Conservation (phyloP, 2,797 vertebrate species). For the Acanthurus tractus region DNA sequence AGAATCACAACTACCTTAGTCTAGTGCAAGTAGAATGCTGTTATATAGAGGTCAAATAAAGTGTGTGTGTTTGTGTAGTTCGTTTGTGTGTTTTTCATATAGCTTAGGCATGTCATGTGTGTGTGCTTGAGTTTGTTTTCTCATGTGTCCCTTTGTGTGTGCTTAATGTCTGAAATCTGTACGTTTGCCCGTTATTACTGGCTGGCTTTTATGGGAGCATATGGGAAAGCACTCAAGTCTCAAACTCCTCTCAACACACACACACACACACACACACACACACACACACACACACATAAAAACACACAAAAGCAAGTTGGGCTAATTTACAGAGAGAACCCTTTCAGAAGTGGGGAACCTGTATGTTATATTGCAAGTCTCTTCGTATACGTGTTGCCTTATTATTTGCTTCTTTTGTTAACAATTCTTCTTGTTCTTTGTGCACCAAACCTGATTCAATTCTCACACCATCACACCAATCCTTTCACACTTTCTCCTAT, state of each 20-base stretch:
- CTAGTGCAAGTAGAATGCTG: constrained; percentile 29
- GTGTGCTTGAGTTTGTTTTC: constrained; percentile 38
- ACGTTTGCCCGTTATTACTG: constrained; percentile 53
- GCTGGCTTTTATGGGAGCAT: constrained; percentile 74
- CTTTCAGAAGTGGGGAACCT: background rate
- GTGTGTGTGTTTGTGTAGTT: constrained; percentile 11
- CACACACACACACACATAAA: constrained; percentile 16
- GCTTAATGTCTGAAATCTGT: constrained; percentile 46
- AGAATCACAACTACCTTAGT: background rate
- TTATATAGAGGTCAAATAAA: constrained; percentile 41
- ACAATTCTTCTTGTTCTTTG: background rate
- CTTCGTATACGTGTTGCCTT: background rate
- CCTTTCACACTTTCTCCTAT: background rate
- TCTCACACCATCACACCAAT: background rate
- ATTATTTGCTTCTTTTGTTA: constrained; percentile 2
- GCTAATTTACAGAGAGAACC: constrained; percentile 32
- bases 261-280: too few species aligned
- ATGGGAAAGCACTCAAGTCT: constrained; percentile 75
- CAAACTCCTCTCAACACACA: constrained; percentile 30
- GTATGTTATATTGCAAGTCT: background rate
- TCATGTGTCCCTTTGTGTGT: constrained; percentile 34
- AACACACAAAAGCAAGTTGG: constrained; percentile 26
- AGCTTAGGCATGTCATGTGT: constrained; percentile 25
- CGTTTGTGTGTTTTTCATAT: constrained; percentile 3
- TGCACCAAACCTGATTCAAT: too few species aligned